A percentile compares a stretch with the other conserved stretches of the same genome.
Conservation (phyloP, 2,113 vertebrate genomes). For the Rutilus rutilus region DNA sequence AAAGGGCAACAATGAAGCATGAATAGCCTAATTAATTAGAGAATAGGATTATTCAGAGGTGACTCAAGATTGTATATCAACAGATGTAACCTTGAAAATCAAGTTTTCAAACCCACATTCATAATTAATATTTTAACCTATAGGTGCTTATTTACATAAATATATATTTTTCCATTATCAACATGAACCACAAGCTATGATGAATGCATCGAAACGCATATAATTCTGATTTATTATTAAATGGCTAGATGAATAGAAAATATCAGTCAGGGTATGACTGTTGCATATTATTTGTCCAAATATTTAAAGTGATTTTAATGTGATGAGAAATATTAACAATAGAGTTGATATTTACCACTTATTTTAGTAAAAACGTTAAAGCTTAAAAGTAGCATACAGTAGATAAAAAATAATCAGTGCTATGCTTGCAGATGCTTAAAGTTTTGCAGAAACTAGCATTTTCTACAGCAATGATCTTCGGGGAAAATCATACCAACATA, state of each 20-base stretch:
- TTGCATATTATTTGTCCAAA: background rate
- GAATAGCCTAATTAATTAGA: background rate
- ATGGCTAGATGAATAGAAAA: background rate
- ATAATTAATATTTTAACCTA: background rate
- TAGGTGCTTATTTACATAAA: background rate
- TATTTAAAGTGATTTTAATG: background rate
- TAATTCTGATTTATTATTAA: background rate
- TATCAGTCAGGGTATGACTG: background rate
- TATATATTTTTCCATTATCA: background rate
- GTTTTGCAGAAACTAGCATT: background rate
- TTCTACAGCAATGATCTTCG: background rate
- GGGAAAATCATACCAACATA: background rate
- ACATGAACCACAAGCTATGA: background rate
- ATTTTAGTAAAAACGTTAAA: background rate
- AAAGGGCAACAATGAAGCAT: background rate
- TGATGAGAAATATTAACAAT: background rate
- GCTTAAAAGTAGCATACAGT: background rate
- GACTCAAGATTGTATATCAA: background rate
- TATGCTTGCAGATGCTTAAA: background rate
- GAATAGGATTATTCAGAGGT: background rate
- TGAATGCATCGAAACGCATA: background rate
- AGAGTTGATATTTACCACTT: background rate
- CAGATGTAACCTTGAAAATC: background rate
- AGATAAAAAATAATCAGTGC: background rate
- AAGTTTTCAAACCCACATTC: background rate